These are phyloP conservation scores for Cistogaster globosa DNA, from an alignment of 2,888 invertebrate species.

Conservation along the genomic window DNA sequence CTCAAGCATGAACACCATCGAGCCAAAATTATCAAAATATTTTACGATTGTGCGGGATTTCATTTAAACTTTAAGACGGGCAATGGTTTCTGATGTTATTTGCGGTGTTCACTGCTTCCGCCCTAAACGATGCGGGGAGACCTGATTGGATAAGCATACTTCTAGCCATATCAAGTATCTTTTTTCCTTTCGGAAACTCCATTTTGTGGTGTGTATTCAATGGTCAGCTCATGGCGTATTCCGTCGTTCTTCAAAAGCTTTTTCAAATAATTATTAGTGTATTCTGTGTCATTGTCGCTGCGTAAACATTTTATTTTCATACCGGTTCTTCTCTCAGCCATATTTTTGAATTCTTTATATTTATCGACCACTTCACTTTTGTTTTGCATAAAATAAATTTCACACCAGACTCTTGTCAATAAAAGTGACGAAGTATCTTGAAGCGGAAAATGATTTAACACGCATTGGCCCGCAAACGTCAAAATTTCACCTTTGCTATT, in stretches of 20 bases:
- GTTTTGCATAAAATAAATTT: not conserved
- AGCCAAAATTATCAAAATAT: constrained; percentile 57
- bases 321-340: constrained; percentile 63
- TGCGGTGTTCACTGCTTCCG: constrained; percentile 76
- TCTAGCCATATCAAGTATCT: constrained; percentile 72
- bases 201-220: constrained; percentile 73
- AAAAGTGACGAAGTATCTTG: no score
- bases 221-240: constrained; percentile 72
- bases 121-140: constrained; percentile 74
- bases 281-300: constrained; percentile 74
- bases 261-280: constrained; percentile 45
- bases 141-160: constrained; percentile 74
- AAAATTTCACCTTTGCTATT: no score
- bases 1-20: constrained; percentile 39
- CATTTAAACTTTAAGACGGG: constrained; percentile 34
- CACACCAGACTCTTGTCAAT: no score
- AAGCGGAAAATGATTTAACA: no score
- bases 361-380: constrained; percentile 57
- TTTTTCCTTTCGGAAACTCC: constrained; percentile 73
- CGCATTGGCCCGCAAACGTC: constrained; percentile 52
- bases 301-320: constrained; percentile 73
- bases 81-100: constrained; percentile 74
- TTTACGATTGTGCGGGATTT: no score
- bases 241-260: constrained; percentile 44
- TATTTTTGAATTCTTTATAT: constrained; percentile 60